Evolutionary conservation across 2,888 invertebrate genomes (phyloP), one percentile per base, ranked within the genome.

Genomic region (Drosophila setosimentum): DNA sequence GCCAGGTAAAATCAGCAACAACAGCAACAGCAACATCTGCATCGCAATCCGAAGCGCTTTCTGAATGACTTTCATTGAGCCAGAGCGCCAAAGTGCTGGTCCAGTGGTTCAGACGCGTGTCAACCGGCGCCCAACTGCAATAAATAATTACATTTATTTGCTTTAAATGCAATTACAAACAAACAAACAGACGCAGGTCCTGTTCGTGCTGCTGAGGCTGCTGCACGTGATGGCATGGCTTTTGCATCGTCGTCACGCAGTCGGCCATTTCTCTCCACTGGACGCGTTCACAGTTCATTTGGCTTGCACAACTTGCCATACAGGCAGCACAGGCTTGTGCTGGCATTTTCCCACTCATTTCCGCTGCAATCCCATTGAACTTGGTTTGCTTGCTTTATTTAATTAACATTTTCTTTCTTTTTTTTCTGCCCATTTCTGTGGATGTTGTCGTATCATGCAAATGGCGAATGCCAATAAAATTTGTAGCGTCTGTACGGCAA

Each of bases 81-180:
- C 68, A 73, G 45, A 57, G 67, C 29, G 60, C 24, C 45, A 30
- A 61, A 33, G 70, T 68, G 59, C 59, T 45, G 68, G 59, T 69
- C 30, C 48, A 70, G 54, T 59, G 69, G 73, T 73, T 48, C 48
- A 32, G 37, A 40, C 45, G 32, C 60, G 76, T 69, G 84, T 78
- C 74, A 74, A 87, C 62, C 74, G 78, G 80, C 77, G 72, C 69
- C 73, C 76, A 78, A 82, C 76, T 87, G 79, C 86, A 89, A 87
- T 87, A 89, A 88, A 89, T 89, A 87, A 87, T 89, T 89, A 79
- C 83, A 85, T 87, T 86, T 87, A 89, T 87, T 87, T 87, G 76
- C 78, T 71, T 87, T 78, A 78, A 90, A 89, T 77, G 78, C 85
- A 87, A 79, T 85, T 85, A 73, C 86, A 81, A 76, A 78, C 77